phyloP scores from a whole-genome alignment of 2,797 vertebrate genomes.

The Smutsia gigantea region DNA sequence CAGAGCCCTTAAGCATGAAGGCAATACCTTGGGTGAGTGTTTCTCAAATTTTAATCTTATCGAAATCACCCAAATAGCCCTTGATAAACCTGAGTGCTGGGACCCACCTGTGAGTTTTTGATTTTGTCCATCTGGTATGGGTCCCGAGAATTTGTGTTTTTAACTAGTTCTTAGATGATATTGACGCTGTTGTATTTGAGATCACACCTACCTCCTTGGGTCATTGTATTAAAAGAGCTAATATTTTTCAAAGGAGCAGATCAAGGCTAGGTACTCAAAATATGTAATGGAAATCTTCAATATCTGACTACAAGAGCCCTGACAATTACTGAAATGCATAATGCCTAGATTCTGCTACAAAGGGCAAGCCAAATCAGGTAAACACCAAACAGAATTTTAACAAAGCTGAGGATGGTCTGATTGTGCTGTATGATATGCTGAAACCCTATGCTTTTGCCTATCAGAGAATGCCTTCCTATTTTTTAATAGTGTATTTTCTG shows the following conservation, averaged over 20 bases:
- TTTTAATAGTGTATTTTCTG: background rate
- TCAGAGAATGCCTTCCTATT: background rate
- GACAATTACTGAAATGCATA: background rate
- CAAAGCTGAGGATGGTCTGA: background rate
- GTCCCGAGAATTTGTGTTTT: background rate
- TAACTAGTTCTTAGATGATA: background rate
- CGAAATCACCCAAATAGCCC: background rate
- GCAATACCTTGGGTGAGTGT: background rate
- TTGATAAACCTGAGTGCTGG: background rate
- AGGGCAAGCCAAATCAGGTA: background rate
- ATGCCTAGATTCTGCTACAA: background rate
- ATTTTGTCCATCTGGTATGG: background rate
- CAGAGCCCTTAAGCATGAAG: background rate
- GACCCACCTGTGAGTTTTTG: background rate
- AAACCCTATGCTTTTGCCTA: background rate
- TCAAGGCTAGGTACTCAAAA: background rate
- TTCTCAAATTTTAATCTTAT: background rate
- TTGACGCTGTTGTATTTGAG: background rate
- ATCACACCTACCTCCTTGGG: background rate
- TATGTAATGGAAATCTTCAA: background rate
- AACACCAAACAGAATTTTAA: background rate
- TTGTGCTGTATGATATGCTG: rapidly evolving
- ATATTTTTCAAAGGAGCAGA: background rate
- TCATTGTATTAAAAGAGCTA: background rate
- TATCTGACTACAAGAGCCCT: background rate